Base-by-base conservation (phyloP, 2,888 invertebrate genomes). In the Lithosia quadra region DNA sequence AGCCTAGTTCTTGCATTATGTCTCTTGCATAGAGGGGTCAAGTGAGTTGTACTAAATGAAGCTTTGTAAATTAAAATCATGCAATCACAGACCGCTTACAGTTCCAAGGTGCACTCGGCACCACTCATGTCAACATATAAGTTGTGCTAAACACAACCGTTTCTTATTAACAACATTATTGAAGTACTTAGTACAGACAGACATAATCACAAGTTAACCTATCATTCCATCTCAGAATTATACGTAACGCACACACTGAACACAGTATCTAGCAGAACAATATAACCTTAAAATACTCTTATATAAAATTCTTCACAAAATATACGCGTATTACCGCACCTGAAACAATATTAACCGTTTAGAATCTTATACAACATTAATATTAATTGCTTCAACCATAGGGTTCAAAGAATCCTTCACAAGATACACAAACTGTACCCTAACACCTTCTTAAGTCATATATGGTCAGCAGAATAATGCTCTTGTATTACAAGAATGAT, bases 221-320 rank as follows among this genome's bases (percentile, higher is more conserved):
- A 66, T 58, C 49, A 63, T 67, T 69, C 57, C 67, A 63, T 58
- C 34, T 43, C 59, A 72, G 36, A 66, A 70, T 49, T 58, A 57
- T 53, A 60, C 61, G 62, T 63, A 60, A 56, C 53, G 43, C 65
- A 63, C 22, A 49, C 49, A 36, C 60, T 63, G 63, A 63, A 67
- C 60, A 63, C 67, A 63, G 49, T 63, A 67, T 58, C 15, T 63
- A 63, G 65, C 68, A 28, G 33, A 69, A 69, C 55, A 57, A 61
- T 64, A 64, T 43, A 49, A 73, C 28, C 71, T 76, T 74, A 74
- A 67, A 71, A 71, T 75, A 74, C 36, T 72, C 72, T 65, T 62
- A 67, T 65, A 75, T 79, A 79, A 80, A 79, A 76, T 58, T 81
- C 73, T 76, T 80, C 79, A 72, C 69, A 79, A 81, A 82, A 79